phyloP scores from a whole-genome alignment of 2,113 vertebrate species.

The Oxyruncus cristatus region DNA sequence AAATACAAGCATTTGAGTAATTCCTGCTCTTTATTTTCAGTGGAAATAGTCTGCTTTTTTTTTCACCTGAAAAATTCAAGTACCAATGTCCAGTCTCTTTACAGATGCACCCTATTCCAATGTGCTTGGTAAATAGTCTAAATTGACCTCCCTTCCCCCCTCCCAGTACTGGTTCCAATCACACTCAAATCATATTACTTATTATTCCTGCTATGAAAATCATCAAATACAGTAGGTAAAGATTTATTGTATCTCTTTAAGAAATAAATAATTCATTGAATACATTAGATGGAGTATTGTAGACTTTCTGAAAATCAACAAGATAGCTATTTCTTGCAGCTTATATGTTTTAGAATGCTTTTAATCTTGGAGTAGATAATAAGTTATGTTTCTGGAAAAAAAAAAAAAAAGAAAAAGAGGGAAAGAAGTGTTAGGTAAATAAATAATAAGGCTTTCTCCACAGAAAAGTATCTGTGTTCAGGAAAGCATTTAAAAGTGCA shows the following conservation, averaged over 20 bases:
- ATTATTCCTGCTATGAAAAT: conserved; percentile 72
- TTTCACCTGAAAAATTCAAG: neutral
- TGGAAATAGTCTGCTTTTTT: neutral
- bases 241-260: conserved; percentile 70
- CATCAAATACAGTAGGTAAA: conserved; percentile 67
- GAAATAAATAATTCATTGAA: conserved; percentile 73
- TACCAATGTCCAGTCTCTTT: conserved; percentile 1
- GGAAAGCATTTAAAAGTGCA: neutral
- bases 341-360: conserved; percentile 60
- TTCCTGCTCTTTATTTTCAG: neutral
- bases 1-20: neutral
- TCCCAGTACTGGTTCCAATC: conserved; percentile 46
- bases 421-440: conserved; percentile 2
- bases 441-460: neutral
- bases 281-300: conserved; percentile 65
- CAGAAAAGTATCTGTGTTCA: neutral
- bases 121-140: neutral
- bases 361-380: conserved; percentile 59
- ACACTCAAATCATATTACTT: conserved; percentile 64
- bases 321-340: conserved; percentile 36
- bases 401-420: neutral
- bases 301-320: conserved; percentile 66
- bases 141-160: conserved; percentile 31
- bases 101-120: neutral
- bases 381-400: conserved; percentile 34